Base-by-base conservation (phyloP, 2,113 vertebrate genomes). In the Agelaius phoeniceus region DNA sequence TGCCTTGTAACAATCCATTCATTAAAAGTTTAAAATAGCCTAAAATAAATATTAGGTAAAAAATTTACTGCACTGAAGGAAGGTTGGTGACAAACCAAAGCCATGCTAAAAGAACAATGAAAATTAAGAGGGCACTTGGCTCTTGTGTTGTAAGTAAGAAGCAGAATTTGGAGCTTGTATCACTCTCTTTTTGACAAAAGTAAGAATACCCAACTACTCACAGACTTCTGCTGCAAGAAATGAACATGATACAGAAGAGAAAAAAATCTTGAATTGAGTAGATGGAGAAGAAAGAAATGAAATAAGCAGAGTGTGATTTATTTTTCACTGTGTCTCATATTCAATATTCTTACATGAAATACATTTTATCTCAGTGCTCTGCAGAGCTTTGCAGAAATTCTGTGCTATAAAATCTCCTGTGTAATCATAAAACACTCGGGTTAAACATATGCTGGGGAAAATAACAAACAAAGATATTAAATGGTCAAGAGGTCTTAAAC, bases 391-490 rank as follows among this genome's bases (percentile, higher is more conserved):
- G 74, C 66, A 94, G 84, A 94, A 78, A 35, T 46, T 73, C 62
- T 77, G 26, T 59, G 67, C 78, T 69, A 26, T 44, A 46, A 89
- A 91, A 79, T 80, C 58, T 73, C 71, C 39, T 77, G 27, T 2
- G 11, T 22, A 69, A 74, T 85, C 75, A 80, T 49, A 80, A 91
- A 95, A 71, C 27, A n/a, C 61, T 88, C 2, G 6, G 71, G 71
- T 66, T 90, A 93, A 96, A 69, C 12, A 12, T 74, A 71, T 66
- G 44, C 39, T 51, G 46, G 57, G 77, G 63, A 80, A 96, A 85
- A 85, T 55, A 93, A 48, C 19, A 62, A 90, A 61, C 23, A 84
- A 69, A 91, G 59, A 74, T 90, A 67, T 81, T 84, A 93, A 86
- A 90, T 72, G 44, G 35, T 84, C 26, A 48, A 75, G 69, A 90